Percentiles rank a stretch among this genome's conserved stretches.
phyloP scores from a whole-genome alignment of 2,113 vertebrate genomes.

The Psilopogon haemacephalus region DNA sequence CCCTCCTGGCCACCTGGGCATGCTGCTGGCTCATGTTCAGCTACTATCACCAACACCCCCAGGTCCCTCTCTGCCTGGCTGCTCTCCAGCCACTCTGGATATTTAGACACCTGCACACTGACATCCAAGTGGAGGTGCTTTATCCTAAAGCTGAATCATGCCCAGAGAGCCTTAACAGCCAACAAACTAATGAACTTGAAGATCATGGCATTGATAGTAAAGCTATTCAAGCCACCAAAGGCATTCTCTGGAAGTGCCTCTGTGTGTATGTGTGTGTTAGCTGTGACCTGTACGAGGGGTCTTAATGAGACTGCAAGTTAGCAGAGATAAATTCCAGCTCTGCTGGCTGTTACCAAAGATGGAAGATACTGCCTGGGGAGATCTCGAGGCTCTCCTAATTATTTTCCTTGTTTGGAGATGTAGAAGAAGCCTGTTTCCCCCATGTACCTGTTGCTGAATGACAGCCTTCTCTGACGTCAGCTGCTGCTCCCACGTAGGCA shows the following conservation, averaged over 20 bases:
- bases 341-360: not conserved
- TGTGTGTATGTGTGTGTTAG: not conserved
- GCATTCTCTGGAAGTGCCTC: not conserved
- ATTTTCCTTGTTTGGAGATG: conserved; percentile 3
- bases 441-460: not conserved
- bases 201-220: not conserved
- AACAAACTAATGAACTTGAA: not conserved
- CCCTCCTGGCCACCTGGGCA: too few relatives aligned
- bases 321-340: not conserved
- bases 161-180: not conserved
- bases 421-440: not conserved
- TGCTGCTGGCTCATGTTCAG: too few relatives aligned
- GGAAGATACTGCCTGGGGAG: not conserved
- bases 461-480: not conserved
- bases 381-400: not conserved
- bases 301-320: not conserved
- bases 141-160: not conserved
- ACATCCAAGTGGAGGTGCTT: not conserved
- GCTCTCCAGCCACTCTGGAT: too few relatives aligned
- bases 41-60: too few relatives aligned
- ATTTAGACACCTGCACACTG: not conserved
- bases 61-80: too few relatives aligned
- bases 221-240: not conserved
- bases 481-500: conserved; percentile 10
- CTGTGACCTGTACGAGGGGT: not conserved